phyloP scores from a whole-genome alignment of 2,797 vertebrate species.

The Squalus acanthias region DNA sequence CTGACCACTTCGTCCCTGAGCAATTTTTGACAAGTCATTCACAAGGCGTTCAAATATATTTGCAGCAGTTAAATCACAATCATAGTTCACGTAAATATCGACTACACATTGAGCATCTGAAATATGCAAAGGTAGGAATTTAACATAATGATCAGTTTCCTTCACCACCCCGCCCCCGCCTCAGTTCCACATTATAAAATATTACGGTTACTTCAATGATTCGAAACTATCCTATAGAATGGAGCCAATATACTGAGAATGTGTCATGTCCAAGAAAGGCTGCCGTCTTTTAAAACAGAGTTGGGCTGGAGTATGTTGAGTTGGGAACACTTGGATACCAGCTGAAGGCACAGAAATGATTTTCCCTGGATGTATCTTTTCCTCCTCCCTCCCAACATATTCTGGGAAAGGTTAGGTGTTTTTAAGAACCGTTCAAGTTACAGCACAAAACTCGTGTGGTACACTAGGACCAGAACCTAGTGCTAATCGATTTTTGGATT shows the following conservation, averaged over 20 bases:
- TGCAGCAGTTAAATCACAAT: constrained; percentile 94
- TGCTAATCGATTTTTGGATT: background rate
- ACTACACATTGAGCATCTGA: constrained; percentile 96
- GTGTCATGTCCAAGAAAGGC: background rate
- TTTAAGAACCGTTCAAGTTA: background rate
- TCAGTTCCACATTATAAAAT: background rate
- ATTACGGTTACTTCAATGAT: background rate
- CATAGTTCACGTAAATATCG: constrained; percentile 97
- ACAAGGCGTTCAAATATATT: constrained; percentile 97
- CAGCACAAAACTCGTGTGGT: background rate
- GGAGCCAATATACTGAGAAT: background rate
- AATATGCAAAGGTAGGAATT: constrained; percentile 46
- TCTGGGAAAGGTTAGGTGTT: background rate
- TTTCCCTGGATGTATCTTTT: background rate
- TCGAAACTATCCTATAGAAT: background rate
- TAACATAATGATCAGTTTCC: background rate
- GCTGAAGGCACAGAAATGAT: background rate
- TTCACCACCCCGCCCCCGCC: too few relatives aligned
- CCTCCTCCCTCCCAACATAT: background rate
- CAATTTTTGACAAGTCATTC: constrained; percentile 94
- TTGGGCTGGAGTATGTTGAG: background rate
- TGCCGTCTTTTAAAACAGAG: background rate
- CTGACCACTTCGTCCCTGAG: constrained; percentile 89
- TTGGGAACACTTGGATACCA: background rate
- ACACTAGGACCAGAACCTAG: background rate